These are phyloP conservation scores for Tinea trinotella DNA, from an alignment of 2,888 invertebrate genomes.

Conservation along the genomic window DNA sequence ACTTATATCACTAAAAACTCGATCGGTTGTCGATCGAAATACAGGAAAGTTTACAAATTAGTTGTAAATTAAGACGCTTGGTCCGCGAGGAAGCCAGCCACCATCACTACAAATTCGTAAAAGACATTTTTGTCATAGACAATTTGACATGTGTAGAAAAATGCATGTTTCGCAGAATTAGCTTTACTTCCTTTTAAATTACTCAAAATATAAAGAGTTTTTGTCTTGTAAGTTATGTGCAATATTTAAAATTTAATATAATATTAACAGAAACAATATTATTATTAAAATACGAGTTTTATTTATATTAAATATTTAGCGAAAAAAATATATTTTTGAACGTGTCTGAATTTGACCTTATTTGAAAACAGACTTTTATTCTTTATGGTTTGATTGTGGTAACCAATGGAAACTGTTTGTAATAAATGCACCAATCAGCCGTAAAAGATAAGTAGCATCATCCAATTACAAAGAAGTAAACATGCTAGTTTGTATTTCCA, in stretches of 20 bases:
- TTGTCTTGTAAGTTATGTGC: neutral
- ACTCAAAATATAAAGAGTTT: neutral
- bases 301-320: neutral
- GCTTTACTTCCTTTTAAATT: slow-evolving; percentile 1
- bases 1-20: slow-evolving; percentile 60
- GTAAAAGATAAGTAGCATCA: neutral
- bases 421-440: neutral
- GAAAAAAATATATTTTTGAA: neutral
- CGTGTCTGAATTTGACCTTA: neutral
- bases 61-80: slow-evolving; percentile 62
- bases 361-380: neutral
- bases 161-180: slow-evolving; percentile 8
- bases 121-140: slow-evolving; percentile 69
- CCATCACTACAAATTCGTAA: slow-evolving; percentile 71
- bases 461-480: neutral
- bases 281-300: neutral
- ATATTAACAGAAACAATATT: neutral
- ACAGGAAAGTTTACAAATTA: slow-evolving; percentile 51
- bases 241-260: neutral
- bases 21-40: slow-evolving; percentile 51
- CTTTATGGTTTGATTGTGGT: neutral
- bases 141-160: slow-evolving; percentile 46
- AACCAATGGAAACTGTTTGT: neutral
- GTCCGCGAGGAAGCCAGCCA: slow-evolving; percentile 71
- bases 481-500: neutral